Conservation (phyloP, 2,888 invertebrate genomes). For the Dicyrtomina minuta region DNA sequence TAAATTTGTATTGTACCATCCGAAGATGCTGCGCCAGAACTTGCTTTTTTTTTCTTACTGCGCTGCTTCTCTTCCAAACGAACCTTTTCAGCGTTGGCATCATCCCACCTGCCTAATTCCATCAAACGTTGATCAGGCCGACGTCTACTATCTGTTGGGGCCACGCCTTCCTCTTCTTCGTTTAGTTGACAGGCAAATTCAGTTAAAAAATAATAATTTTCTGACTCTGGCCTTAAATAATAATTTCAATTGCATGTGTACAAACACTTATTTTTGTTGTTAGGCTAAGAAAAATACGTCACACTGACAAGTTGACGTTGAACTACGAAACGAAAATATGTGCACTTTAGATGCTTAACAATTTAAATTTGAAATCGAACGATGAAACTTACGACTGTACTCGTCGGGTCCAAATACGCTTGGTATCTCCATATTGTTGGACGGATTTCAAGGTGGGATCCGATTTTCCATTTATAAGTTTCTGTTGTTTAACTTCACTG, state of each 20-base stretch:
- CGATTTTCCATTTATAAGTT: constrained; percentile 58
- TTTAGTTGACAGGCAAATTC: constrained; percentile 93
- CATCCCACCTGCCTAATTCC: constrained; percentile 92
- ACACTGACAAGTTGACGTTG: too few species aligned
- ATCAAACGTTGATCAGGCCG: constrained; percentile 97
- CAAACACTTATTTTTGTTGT: neutral
- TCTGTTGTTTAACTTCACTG: constrained; percentile 68
- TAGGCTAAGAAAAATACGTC: too few species aligned
- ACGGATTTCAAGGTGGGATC: constrained; percentile 65
- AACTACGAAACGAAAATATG: too few species aligned
- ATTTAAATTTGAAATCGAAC: too few species aligned
- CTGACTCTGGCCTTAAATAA: constrained; percentile 63
- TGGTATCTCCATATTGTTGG: constrained; percentile 66
- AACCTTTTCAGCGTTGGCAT: constrained; percentile 82
- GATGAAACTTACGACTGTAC: constrained; percentile 69
- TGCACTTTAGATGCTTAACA: too few species aligned
- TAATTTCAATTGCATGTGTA: neutral
- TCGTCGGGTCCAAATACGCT: constrained; percentile 81
- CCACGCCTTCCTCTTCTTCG: constrained; percentile 86
- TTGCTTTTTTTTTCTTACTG: constrained; percentile 75
- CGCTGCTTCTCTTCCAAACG: constrained; percentile 95
- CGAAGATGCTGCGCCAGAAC: constrained; percentile 66
- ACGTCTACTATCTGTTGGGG: constrained; percentile 89
- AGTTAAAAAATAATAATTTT: constrained; percentile 90
- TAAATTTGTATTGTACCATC: constrained; percentile 58